Conservation (phyloP, 35 echinoderm and acorn worm species). For the Eucidaris tribuloides region DNA sequence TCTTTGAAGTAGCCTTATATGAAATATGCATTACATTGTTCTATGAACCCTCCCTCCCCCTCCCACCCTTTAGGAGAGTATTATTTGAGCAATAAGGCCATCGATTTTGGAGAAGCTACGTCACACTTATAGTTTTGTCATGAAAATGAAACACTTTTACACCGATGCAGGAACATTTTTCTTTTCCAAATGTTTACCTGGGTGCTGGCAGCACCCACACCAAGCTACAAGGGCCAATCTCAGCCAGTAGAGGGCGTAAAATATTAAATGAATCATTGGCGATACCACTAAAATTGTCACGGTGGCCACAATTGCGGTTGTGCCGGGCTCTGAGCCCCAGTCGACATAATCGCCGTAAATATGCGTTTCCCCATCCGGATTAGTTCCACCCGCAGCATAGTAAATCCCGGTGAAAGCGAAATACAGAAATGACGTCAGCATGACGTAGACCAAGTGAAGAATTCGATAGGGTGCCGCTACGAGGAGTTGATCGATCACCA, state of each 20-base stretch:
- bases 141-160: too few relatives aligned
- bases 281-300: conserved; percentile 46
- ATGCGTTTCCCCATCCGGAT: conserved; percentile 48
- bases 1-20: too few relatives aligned
- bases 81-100: too few relatives aligned
- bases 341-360: conserved; percentile 61
- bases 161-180: too few relatives aligned
- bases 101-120: too few relatives aligned
- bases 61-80: too few relatives aligned
- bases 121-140: too few relatives aligned
- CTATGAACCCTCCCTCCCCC: too few relatives aligned
- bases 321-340: conserved; percentile 30
- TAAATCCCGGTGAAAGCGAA: conserved; percentile 81
- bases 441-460: conserved; percentile 62
- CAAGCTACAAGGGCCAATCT: conserved; percentile 24
- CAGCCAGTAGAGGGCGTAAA: conserved; percentile 50
- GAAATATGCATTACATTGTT: too few relatives aligned
- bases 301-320: conserved; percentile 2
- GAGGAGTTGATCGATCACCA: conserved; percentile 48
- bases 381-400: conserved; percentile 55
- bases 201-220: conserved; percentile 19
- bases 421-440: conserved; percentile 27
- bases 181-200: too few relatives aligned
- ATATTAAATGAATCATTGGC: conserved; percentile 53
- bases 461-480: conserved; percentile 63